These are phyloP conservation scores for Cosmopolites sordidus DNA, from an alignment of 2,888 invertebrate genomes.

Conservation along the genomic window DNA sequence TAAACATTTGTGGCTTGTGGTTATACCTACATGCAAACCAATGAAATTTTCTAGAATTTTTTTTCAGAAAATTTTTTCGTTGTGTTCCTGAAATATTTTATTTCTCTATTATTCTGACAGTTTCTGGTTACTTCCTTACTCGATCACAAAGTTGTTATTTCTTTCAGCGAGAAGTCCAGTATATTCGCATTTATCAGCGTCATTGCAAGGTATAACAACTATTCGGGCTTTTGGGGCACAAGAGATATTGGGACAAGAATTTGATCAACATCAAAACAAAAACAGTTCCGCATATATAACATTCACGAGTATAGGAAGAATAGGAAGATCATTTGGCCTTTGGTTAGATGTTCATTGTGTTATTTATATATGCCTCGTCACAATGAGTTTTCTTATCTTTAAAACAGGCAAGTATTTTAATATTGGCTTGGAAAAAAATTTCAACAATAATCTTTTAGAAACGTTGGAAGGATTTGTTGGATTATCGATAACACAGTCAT, in stretches of 20 bases:
- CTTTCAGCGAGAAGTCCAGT: conserved; percentile 70
- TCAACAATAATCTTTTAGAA: conserved; percentile 43
- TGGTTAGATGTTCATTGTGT: conserved; percentile 65
- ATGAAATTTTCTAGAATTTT: too few relatives aligned
- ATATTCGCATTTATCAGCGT: conserved; percentile 68
- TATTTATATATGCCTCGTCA: conserved; percentile 60
- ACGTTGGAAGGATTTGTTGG: conserved; percentile 44
- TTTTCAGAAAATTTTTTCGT: too few relatives aligned
- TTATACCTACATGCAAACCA: too few relatives aligned
- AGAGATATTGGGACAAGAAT: conserved; percentile 57
- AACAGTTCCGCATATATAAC: conserved; percentile 72
- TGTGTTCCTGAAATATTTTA: too few relatives aligned
- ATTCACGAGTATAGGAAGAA: conserved; percentile 53
- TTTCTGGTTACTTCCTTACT: background rate
- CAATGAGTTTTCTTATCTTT: conserved; percentile 60
- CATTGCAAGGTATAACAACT: conserved; percentile 70
- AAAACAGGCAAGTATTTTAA: conserved; percentile 47
- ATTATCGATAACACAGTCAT: conserved; percentile 44
- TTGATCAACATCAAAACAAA: conserved; percentile 58
- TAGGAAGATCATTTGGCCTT: conserved; percentile 65
- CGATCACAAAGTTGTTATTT: too few relatives aligned
- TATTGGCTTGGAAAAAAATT: conserved; percentile 35
- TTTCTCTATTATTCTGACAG: background rate
- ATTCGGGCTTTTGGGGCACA: conserved; percentile 68
- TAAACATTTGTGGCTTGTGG: too few relatives aligned